Conservation (phyloP, 2,113 vertebrate genomes). For the Percopsis transmontana region DNA sequence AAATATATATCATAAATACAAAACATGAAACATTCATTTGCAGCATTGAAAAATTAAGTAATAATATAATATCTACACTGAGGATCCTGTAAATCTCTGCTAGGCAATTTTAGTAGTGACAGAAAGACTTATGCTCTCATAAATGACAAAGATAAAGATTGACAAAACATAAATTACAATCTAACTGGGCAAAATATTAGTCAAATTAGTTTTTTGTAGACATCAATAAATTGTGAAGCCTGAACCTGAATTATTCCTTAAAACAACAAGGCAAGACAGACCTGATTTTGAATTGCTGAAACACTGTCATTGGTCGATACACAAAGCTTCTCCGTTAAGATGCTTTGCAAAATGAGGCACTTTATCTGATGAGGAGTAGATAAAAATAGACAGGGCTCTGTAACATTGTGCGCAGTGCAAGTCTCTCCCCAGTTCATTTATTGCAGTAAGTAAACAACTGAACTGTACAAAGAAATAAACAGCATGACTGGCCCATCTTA, state of each 20-base stretch:
- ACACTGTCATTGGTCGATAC: constrained; percentile 28
- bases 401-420: constrained; percentile 30
- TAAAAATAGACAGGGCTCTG: constrained; percentile 8
- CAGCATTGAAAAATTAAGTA: constrained; percentile 41
- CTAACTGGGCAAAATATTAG: neutral
- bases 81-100: constrained; percentile 14
- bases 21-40: constrained; percentile 45
- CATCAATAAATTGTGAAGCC: neutral
- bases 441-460: constrained; percentile 58
- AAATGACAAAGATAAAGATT: constrained; percentile 14
- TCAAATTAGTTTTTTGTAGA: constrained; percentile 6
- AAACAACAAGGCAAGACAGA: neutral
- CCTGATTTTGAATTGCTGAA: constrained; percentile 36
- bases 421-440: constrained; percentile 49
- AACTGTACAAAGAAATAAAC: constrained; percentile 39
- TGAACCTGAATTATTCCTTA: neutral
- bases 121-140: constrained; percentile 17
- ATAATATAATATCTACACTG: constrained; percentile 39
- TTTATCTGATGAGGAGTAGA: constrained; percentile 11
- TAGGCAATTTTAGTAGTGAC: constrained; percentile 1
- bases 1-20: constrained; percentile 60
- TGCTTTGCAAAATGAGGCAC: constrained; percentile 33
- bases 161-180: constrained; percentile 6
- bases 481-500: constrained; percentile 24
- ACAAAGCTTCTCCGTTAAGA: constrained; percentile 28